Percentiles rank a stretch among this genome's conserved stretches.
Evolutionary conservation across 2,113 vertebrate genomes (phyloP).

Genomic region (Brachirus orientalis): DNA sequence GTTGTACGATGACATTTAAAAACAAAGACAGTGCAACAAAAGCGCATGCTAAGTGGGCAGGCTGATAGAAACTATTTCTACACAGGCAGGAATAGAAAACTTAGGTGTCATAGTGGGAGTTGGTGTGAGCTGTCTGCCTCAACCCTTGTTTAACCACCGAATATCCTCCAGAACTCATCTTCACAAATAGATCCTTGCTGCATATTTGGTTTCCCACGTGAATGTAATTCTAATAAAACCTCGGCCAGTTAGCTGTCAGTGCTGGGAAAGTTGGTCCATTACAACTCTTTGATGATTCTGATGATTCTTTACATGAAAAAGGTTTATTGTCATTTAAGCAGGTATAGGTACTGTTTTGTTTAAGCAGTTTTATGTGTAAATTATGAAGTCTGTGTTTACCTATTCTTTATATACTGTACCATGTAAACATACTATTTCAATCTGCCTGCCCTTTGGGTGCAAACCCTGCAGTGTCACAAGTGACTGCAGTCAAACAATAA

Average conservation of each 20-base stretch:
- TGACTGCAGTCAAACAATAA: background rate
- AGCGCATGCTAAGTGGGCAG: slow-evolving; percentile 29
- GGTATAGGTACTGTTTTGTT: background rate
- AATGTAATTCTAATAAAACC: too few relatives aligned
- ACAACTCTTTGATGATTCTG: too few relatives aligned
- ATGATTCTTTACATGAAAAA: too few relatives aligned
- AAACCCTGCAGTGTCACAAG: background rate
- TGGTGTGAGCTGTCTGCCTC: slow-evolving; percentile 37
- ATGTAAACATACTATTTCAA: slow-evolving; percentile 7
- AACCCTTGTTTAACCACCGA: slow-evolving; percentile 30
- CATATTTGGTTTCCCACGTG: too few relatives aligned
- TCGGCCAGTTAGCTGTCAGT: too few relatives aligned
- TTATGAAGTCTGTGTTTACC: too few relatives aligned
- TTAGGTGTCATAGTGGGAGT: slow-evolving; percentile 50
- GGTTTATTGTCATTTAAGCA: too few relatives aligned
- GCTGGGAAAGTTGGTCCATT: too few relatives aligned
- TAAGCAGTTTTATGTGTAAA: background rate
- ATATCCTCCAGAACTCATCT: background rate
- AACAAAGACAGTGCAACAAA: slow-evolving; percentile 13
- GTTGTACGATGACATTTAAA: slow-evolving; percentile 44
- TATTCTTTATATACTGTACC: too few relatives aligned
- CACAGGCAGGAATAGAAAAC: slow-evolving; percentile 36
- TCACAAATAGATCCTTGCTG: too few relatives aligned
- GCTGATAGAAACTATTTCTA: slow-evolving; percentile 26
- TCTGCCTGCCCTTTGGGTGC: too few relatives aligned